Evolutionary conservation across 2,797 vertebrate species (phyloP).

Genomic region (Phataginus tricuspis): DNA sequence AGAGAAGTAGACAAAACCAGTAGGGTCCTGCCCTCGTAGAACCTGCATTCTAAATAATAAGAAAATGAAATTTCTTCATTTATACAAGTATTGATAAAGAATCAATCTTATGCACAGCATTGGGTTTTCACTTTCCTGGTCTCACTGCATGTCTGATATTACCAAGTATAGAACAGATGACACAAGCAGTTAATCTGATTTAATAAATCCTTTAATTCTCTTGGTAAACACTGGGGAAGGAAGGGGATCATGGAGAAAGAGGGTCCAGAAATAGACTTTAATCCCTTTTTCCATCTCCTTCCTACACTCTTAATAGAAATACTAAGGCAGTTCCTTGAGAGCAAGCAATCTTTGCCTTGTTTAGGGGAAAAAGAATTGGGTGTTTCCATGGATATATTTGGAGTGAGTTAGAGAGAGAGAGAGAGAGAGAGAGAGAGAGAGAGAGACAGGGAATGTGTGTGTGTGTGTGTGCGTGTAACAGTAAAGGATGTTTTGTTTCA

Average conservation of each 20-base stretch:
- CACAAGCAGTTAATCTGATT: slow-evolving; percentile 73
- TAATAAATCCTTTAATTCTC: slow-evolving; percentile 80
- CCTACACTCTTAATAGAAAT: slow-evolving; percentile 62
- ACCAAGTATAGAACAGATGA: slow-evolving; percentile 68
- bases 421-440: background rate
- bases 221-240: slow-evolving; percentile 64
- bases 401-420: background rate
- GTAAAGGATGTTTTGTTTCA: background rate
- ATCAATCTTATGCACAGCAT: background rate
- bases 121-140: background rate
- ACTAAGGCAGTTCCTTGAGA: slow-evolving; percentile 56
- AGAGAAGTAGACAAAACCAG: slow-evolving; percentile 16
- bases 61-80: background rate
- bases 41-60: background rate
- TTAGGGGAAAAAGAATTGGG: background rate
- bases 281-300: slow-evolving; percentile 67
- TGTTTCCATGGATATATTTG: background rate
- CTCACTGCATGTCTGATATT: background rate
- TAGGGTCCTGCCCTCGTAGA: background rate
- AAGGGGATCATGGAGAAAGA: slow-evolving; percentile 64
- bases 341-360: background rate
- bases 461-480: background rate
- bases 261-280: slow-evolving; percentile 73
- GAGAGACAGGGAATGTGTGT: background rate
- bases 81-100: background rate